phyloP scores from a whole-genome alignment of 2,113 vertebrate genomes.

The Arvicanthis niloticus region DNA sequence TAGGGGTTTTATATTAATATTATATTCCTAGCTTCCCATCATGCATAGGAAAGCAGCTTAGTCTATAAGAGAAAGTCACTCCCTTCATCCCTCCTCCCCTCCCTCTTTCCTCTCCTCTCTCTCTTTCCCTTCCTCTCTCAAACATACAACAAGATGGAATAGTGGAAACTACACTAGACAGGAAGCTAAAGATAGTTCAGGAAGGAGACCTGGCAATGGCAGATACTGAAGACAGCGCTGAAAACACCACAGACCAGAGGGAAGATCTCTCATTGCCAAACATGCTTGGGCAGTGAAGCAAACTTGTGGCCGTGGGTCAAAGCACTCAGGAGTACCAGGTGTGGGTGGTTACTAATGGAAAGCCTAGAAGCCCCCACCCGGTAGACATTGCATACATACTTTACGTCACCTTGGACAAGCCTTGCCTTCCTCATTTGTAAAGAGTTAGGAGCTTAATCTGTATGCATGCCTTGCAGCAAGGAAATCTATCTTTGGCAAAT shows the following conservation, averaged over 20 bases:
- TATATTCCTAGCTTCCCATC: background rate
- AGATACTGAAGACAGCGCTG: background rate
- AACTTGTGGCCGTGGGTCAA: background rate
- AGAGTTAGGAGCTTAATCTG: background rate
- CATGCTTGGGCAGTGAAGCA: background rate
- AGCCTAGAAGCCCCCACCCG: background rate
- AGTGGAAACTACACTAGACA: background rate
- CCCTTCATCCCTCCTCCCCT: no score
- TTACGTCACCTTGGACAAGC: background rate
- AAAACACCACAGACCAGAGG: constrained; percentile 3
- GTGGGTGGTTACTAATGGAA: background rate
- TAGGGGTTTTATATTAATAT: background rate
- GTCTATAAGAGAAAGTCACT: background rate
- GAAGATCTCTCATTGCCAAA: background rate
- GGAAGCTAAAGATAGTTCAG: background rate
- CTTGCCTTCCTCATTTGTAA: background rate
- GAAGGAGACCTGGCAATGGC: background rate
- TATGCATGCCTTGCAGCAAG: background rate
- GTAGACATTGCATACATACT: background rate
- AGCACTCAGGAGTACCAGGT: background rate
- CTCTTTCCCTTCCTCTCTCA: background rate
- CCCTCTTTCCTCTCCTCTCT: background rate
- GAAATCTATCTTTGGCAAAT: constrained; percentile 4
- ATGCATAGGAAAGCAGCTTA: background rate
- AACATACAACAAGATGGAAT: background rate